These are phyloP conservation scores for Zaprionus africanus DNA, from an alignment of 1,140 invertebrate species.

Conservation along the genomic window DNA sequence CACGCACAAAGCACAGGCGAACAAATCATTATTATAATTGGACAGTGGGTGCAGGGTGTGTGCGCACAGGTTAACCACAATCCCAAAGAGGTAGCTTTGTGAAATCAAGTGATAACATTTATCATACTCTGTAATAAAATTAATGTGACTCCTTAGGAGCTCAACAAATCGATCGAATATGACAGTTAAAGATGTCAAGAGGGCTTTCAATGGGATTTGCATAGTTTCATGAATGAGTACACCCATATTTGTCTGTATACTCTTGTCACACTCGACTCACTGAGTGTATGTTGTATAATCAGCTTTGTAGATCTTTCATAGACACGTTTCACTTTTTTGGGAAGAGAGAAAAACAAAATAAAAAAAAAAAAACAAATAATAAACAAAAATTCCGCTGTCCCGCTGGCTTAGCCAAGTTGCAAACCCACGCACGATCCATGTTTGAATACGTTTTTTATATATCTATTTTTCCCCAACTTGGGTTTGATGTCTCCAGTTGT, in stretches of 20 bases:
- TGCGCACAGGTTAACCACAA: background rate
- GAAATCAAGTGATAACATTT: background rate
- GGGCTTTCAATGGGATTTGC: constrained; percentile 42
- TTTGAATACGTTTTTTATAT: constrained; percentile 9
- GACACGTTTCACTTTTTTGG: constrained; percentile 32
- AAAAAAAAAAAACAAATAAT: background rate
- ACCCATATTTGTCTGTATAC: constrained; percentile 6
- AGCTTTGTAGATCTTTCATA: constrained; percentile 11
- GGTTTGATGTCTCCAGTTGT: background rate
- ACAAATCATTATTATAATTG: constrained; percentile 67
- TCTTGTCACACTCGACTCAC: background rate
- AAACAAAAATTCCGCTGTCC: background rate
- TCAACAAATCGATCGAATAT: constrained; percentile 27
- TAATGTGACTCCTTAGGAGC: constrained; percentile 21
- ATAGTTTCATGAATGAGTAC: constrained; percentile 25
- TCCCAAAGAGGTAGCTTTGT: background rate
- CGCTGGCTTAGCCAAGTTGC: constrained; percentile 32
- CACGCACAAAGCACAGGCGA: constrained; percentile 10
- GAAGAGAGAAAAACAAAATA: background rate
- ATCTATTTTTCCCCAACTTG: background rate
- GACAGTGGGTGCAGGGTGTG: constrained; percentile 26
- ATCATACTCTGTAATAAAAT: constrained; percentile 30
- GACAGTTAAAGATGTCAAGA: constrained; percentile 45
- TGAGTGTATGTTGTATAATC: constrained; percentile 22
- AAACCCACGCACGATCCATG: constrained; percentile 33